Evolutionary conservation across 2,888 invertebrate species (phyloP), one percentile per base, ranked within the genome.

Genomic region (Thalpophila matura): DNA sequence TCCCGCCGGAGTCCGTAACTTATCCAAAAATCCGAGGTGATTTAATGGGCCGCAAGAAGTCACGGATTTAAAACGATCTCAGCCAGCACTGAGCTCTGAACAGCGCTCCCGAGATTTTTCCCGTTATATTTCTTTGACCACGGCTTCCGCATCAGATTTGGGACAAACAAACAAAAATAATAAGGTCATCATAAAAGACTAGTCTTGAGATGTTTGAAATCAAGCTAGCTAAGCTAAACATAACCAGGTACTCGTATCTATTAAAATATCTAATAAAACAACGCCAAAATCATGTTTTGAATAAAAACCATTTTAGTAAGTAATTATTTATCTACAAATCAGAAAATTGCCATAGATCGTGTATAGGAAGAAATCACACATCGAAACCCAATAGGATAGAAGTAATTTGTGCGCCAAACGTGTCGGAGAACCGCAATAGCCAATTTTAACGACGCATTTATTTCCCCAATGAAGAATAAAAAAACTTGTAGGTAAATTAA

Each of bases 11-110:
- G 79, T 79, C 83, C 43, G 84, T 86, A 89, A 88, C 80, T 86
- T 89, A 86, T 85, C 84, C 81, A 86, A 88, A 89, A 89, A 89
- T 87, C 86, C 87, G 72, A 82, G 75, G 84, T 88, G 87, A 89
- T 89, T 89, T 89, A 89, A 88, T 84, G 81, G 82, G 73, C 74
- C 42, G 73, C 75, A 81, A 81, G 77, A 81, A 86, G 77, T 77
- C 74, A 74, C 56, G 70, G 78, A 79, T 78, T 85, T 85, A 82
- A 83, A 85, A 79, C 72, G 82, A 84, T 83, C 80, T 75, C 62
- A 49, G 71, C 72, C 58, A 74, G 63, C 60, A 70, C 70, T 77
- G 65, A 67, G 71, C 54, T 56, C 35, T 54, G 60, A 74, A 75
- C 66, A 70, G 71, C 55, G 68, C 72, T 80, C 69, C 60, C 27